Evolutionary conservation across 37 sponge, comb jelly and placozoan genomes (phyloP).

Genomic region (Axinella damicornis): DNA sequence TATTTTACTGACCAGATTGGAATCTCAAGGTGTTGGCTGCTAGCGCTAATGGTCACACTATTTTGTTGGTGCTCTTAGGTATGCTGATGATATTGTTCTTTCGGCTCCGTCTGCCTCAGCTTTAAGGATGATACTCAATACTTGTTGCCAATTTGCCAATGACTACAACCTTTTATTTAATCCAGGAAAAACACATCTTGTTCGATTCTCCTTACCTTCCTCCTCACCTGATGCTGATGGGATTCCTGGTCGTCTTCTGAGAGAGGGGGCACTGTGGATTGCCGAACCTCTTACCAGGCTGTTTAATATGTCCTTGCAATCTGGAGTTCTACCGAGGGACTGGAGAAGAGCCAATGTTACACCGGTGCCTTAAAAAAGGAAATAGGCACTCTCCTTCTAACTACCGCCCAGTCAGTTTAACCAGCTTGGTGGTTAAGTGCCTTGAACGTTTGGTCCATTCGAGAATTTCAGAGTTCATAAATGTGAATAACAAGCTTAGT

Average conservation of each 20-base stretch:
- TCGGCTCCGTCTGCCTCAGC: too few species aligned
- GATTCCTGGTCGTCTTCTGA: constrained; percentile 30
- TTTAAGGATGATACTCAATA: too few species aligned
- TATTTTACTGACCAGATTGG: too few species aligned
- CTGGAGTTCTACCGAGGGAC: constrained; percentile 27
- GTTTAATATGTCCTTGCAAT: constrained; percentile 6
- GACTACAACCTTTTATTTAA: too few species aligned
- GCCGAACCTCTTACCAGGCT: constrained; percentile 22
- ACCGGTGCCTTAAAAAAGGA: constrained; percentile 51
- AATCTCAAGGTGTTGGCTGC: too few species aligned
- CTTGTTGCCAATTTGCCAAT: too few species aligned
- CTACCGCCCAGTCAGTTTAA: constrained; percentile 20
- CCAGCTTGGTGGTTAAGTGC: background rate
- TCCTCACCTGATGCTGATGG: constrained; percentile 60
- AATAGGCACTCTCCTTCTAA: constrained; percentile 37
- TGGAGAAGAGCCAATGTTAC: constrained; percentile 39
- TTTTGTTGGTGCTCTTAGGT: too few species aligned
- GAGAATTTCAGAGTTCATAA: background rate
- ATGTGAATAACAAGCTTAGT: background rate
- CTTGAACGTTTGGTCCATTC: background rate
- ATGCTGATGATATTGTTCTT: too few species aligned
- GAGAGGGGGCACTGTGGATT: constrained; percentile 17
- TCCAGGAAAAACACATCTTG: too few species aligned
- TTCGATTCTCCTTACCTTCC: too few species aligned
- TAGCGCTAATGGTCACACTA: too few species aligned